A percentile compares a stretch with the other conserved stretches of the same genome.
Conservation (phyloP, 2,797 vertebrate species). For the Phrynocephalus vlangalii region DNA sequence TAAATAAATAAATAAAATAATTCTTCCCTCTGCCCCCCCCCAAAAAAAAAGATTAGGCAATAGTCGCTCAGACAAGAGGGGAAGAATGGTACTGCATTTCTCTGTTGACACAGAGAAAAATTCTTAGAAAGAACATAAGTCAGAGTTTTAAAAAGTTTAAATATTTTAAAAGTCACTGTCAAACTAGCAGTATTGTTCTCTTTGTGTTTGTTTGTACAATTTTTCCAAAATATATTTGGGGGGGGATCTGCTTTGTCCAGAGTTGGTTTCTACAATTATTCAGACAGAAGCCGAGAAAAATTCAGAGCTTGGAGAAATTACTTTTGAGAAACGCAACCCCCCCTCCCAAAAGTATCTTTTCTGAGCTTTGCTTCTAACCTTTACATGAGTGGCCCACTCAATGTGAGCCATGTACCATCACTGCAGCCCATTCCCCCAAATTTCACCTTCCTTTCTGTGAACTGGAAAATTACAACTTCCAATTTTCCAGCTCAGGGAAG, state of each 20-base stretch:
- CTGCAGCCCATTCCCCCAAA: background rate
- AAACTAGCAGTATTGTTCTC: background rate
- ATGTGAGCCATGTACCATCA: background rate
- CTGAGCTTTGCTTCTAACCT: background rate
- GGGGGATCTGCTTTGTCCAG: background rate
- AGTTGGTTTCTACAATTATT: background rate
- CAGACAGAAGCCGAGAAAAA: background rate
- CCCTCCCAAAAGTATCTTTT: background rate
- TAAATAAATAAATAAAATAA: no score
- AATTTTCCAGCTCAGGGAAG: slow-evolving; percentile 25
- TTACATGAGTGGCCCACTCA: background rate
- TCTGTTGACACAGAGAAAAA: no score
- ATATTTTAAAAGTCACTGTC: no score
- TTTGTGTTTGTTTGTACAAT: background rate
- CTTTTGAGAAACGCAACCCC: no score
- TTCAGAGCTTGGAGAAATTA: no score
- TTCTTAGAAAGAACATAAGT: no score
- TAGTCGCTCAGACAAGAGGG: no score
- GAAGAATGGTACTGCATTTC: no score
- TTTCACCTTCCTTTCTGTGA: background rate
- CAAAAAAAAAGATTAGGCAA: no score
- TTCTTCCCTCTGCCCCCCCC: no score
- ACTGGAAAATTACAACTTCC: background rate
- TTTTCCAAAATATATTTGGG: background rate
- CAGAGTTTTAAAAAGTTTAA: no score